Evolutionary conservation across 2,888 invertebrate genomes (phyloP).

Genomic region (Notodonta dromedarius): DNA sequence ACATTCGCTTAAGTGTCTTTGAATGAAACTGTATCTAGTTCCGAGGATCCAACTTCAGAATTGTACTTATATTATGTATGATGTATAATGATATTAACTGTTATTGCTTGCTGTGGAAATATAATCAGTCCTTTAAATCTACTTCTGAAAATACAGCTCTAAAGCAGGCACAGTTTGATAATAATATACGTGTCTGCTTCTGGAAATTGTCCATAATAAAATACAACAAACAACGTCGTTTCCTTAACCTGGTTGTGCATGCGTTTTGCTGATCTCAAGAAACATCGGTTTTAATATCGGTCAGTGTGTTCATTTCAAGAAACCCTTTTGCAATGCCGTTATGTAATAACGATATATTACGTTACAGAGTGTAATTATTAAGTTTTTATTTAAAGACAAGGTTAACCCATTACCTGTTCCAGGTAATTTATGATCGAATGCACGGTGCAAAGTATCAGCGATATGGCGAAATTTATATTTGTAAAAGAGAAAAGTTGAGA

Average conservation of each 20-base stretch:
- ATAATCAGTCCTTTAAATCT: no score
- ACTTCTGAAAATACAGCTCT: no score
- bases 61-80: no score
- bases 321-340: slow-evolving; percentile 39
- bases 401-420: slow-evolving; percentile 36
- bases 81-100: no score
- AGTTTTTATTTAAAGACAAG: slow-evolving; percentile 39
- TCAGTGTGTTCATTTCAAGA: slow-evolving; percentile 18
- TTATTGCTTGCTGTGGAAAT: no score
- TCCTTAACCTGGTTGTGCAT: neutral
- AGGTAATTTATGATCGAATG: slow-evolving; percentile 32
- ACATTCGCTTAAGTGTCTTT: slow-evolving; percentile 24
- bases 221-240: neutral
- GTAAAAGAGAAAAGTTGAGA: neutral
- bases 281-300: slow-evolving; percentile 25
- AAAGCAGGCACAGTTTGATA: no score
- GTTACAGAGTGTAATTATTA: slow-evolving; percentile 35
- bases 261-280: slow-evolving; percentile 9
- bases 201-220: no score
- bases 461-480: slow-evolving; percentile 2
- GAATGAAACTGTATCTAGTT: neutral
- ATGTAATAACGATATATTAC: slow-evolving; percentile 48
- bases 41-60: no score
- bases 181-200: no score
- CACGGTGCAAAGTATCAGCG: slow-evolving; percentile 23